Evolutionary conservation across 2,888 invertebrate species (phyloP).

Genomic region (Hedya salicella): DNA sequence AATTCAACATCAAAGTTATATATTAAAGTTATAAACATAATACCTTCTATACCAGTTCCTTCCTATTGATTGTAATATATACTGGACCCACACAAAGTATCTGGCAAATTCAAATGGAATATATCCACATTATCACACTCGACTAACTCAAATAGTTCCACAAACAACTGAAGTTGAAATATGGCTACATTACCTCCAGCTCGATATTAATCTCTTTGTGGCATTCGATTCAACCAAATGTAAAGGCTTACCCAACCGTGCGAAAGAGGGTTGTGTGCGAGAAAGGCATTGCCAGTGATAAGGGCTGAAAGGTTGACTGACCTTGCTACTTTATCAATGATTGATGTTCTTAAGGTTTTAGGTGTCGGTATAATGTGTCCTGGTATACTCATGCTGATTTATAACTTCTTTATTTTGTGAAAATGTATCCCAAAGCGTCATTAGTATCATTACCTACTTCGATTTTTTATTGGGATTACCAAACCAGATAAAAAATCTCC

Average conservation of each 20-base stretch:
- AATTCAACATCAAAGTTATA: no score
- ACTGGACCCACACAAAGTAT: not conserved
- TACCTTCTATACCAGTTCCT: no score
- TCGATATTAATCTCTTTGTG: conserved; percentile 38
- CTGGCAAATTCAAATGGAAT: not conserved
- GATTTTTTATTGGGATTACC: no score
- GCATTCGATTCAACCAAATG: conserved; percentile 18
- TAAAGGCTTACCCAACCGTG: conserved; percentile 25
- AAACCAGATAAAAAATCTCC: no score
- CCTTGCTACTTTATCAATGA: conserved; percentile 24
- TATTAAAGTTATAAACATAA: no score
- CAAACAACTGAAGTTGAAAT: conserved; percentile 22
- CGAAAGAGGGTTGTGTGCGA: conserved; percentile 21
- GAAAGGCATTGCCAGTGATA: conserved; percentile 31
- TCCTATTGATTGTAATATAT: no score
- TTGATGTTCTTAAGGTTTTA: conserved; percentile 14
- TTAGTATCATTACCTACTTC: no score
- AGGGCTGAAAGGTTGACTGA: conserved; percentile 34
- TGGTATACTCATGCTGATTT: not conserved
- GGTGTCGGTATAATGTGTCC: not conserved
- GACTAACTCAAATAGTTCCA: conserved; percentile 7
- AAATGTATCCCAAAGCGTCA: no score
- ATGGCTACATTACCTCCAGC: conserved; percentile 17
- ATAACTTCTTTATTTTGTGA: no score
- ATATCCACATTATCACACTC: not conserved